Percentiles rank a stretch among this genome's conserved stretches.
Evolutionary conservation across 2,888 invertebrate genomes (phyloP).

Genomic region (Eustalomyia histrio): DNA sequence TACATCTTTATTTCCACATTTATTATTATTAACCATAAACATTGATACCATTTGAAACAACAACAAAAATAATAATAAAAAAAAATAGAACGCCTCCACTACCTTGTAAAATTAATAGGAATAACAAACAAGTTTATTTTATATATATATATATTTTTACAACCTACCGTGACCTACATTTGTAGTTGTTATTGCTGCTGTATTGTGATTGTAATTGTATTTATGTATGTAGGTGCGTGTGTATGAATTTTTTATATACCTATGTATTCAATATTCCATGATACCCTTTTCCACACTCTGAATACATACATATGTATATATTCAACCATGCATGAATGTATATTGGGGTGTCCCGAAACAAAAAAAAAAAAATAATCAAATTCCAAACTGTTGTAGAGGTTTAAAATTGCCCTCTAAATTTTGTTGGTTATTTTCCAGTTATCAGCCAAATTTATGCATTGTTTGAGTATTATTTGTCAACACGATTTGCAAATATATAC

Average conservation of each 20-base stretch:
- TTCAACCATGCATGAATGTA: too few species aligned
- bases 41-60: conserved; percentile 25
- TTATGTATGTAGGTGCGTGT: not conserved
- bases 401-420: too few species aligned
- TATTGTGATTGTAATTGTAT: conserved; percentile 5
- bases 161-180: conserved; percentile 72
- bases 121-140: conserved; percentile 41
- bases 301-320: conserved; percentile 28
- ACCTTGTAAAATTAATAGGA: conserved; percentile 56
- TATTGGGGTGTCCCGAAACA: too few species aligned
- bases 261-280: conserved; percentile 54
- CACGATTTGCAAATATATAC: too few species aligned
- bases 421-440: too few species aligned
- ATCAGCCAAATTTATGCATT: too few species aligned
- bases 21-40: conserved; percentile 53
- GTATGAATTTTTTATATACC: not conserved
- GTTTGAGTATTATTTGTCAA: too few species aligned
- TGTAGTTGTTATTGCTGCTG: conserved; percentile 27
- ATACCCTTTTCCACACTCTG: conserved; percentile 45
- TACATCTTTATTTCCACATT: conserved; percentile 51
- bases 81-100: conserved; percentile 28
- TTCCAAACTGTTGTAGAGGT: too few species aligned
- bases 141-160: conserved; percentile 23
- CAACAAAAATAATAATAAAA: conserved; percentile 1
- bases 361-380: too few species aligned